A percentile compares a stretch with the other conserved stretches of the same genome.
These are phyloP conservation scores for Arbacia lixula DNA, from an alignment of 53 echinoderm and acorn worm species.

Conservation along the genomic window DNA sequence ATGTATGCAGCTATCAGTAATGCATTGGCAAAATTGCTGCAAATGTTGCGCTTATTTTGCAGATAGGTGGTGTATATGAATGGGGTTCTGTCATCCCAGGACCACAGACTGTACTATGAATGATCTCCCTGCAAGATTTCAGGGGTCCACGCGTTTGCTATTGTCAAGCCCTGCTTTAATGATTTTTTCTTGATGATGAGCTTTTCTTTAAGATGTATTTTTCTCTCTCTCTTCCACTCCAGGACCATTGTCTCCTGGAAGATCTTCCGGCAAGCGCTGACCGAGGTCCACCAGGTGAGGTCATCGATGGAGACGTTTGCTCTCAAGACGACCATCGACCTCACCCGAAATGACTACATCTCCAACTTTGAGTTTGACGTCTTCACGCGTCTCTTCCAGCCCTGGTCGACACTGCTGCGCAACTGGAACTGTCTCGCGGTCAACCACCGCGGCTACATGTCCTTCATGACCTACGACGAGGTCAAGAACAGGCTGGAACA, in stretches of 20 bases:
- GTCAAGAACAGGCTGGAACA: constrained; percentile 91
- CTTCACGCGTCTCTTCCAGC: constrained; percentile 99
- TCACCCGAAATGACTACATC: constrained; percentile 97
- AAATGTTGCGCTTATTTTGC: no score
- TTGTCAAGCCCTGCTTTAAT: no score
- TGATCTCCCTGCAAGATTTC: no score
- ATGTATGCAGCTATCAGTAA: no score
- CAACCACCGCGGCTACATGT: constrained; percentile 97
- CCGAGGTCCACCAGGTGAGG: constrained; percentile 80
- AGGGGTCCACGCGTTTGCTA: no score
- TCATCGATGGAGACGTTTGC: constrained; percentile 89
- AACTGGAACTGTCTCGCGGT: constrained; percentile 99
- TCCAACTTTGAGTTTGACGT: constrained; percentile 99
- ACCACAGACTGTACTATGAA: no score
- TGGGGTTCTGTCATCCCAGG: no score
- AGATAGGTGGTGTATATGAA: no score
- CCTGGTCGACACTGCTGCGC: constrained; percentile 91
- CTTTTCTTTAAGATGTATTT: neutral
- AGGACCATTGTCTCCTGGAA: constrained; percentile 92
- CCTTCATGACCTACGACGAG: constrained; percentile 99
- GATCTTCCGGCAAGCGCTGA: constrained; percentile 78
- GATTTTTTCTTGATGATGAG: no score
- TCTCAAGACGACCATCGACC: constrained; percentile 93
- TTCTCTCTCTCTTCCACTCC: neutral
- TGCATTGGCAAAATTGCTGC: no score